phyloP scores from a whole-genome alignment of 1,140 invertebrate genomes.

The Meloidogyne hapla region DNA sequence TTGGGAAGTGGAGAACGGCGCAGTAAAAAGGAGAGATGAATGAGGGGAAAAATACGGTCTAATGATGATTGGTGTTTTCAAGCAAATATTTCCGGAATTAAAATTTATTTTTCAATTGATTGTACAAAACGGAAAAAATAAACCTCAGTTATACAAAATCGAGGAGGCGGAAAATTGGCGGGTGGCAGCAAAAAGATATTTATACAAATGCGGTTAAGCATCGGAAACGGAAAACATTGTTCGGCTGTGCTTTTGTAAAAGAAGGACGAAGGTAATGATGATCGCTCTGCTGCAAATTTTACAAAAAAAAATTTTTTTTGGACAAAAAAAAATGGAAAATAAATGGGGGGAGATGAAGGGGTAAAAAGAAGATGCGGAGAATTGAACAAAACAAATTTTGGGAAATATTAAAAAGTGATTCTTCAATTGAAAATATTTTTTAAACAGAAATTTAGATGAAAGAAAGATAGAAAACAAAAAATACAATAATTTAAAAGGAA shows the following conservation, averaged over 20 bases:
- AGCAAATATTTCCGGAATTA: too few species aligned
- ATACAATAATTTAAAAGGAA: too few species aligned
- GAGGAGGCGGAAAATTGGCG: conserved; percentile 1
- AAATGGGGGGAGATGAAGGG: not conserved
- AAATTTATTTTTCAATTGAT: too few species aligned
- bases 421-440: too few species aligned
- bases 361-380: not conserved
- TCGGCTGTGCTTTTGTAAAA: not conserved
- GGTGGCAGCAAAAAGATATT: not conserved
- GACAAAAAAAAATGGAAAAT: not conserved
- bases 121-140: not conserved
- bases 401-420: not conserved
- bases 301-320: not conserved
- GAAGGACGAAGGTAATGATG: not conserved
- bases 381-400: not conserved
- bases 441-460: too few species aligned
- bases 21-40: not conserved
- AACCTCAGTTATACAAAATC: not conserved
- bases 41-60: not conserved
- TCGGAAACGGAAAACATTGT: not conserved
- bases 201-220: not conserved
- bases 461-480: too few species aligned
- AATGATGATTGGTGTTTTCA: not conserved
- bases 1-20: not conserved
- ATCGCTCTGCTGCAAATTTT: not conserved